A percentile compares a stretch with the other conserved stretches of the same genome.
Evolutionary conservation across 2,797 vertebrate genomes (phyloP).

Genomic region (Sylvia borin): DNA sequence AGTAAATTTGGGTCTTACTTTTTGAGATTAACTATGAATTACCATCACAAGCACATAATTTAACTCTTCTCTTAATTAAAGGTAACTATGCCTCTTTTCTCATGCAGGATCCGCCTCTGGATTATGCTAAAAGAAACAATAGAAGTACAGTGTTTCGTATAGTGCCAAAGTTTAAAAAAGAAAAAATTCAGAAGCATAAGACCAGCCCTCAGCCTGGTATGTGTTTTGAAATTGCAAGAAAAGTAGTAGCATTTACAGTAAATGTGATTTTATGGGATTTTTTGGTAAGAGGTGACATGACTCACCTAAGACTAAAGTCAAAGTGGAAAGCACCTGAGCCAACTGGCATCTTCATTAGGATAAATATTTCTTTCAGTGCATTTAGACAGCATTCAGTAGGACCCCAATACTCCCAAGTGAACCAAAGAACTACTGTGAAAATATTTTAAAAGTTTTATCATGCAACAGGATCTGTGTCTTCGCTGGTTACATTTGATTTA

Average conservation of each 20-base stretch:
- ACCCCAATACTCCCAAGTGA: background rate
- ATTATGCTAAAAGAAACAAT: conserved; percentile 95
- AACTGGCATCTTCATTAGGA: background rate
- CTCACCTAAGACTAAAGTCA: background rate
- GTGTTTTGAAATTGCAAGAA: conserved; percentile 49
- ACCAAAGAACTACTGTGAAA: background rate
- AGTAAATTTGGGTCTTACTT: background rate
- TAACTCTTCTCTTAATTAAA: background rate
- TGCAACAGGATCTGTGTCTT: background rate
- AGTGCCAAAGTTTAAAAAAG: conserved; percentile 99
- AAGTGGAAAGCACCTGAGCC: background rate
- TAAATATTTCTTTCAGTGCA: background rate
- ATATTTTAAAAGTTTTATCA: background rate
- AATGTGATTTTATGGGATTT: background rate
- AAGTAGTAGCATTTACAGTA: background rate
- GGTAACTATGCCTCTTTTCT: conserved; percentile 19
- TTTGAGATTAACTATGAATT: background rate
- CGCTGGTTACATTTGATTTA: background rate
- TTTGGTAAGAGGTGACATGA: background rate
- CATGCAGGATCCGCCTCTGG: conserved; percentile 90
- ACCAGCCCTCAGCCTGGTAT: conserved; percentile 92
- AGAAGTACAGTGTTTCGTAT: conserved; percentile 96
- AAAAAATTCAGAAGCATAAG: conserved; percentile 91
- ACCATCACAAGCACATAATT: background rate
- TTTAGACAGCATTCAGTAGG: background rate